Base-by-base conservation (phyloP, 2,797 vertebrate genomes). In the Chelon labrosus region DNA sequence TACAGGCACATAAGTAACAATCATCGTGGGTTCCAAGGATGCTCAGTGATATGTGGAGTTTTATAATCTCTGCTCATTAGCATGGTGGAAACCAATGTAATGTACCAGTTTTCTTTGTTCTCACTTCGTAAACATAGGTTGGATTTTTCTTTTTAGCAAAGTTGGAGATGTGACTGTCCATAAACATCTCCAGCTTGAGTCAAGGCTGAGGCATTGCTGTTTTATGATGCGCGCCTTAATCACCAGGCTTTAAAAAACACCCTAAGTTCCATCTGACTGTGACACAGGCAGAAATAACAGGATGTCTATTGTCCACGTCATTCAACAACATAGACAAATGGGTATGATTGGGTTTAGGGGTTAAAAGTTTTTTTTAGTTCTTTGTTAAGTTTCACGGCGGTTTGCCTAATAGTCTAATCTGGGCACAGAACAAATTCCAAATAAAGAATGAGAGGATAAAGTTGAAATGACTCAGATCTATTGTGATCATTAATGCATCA, bases 21-120 rank as follows among this genome's bases (percentile, higher is more conserved):
- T 56, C 41, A 51, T 54, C 47, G 9, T 19, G 17, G 50, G 31
- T 41, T 47, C 22, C 52, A 31, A 58, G n/a, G 52, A 44, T 22
- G 49, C 61, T 68, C 37, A 22, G 14, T 25, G 44, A 16, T 35
- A 70, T 53, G 42, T 66, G 14, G 37, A 65, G 27, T 27, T 22
- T 17, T 70, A 46, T 63, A n/a, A 76, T 41, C 46, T 59, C 54
- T 59, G n/a, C 14, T 63, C 56, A 73, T 64, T n/a, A 75, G 65
- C 14, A 49, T 47, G 50, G n/a, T 68, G 57, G n/a, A 65, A 65
- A 25, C n/a, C 12, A 13, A 19, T 53, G 46, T 20, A 27, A 59
- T 41, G 17, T 53, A 60, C 25, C 25, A 27, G 25, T 27, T 27
- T 65, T 69, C 11, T 27, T 50, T 39, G 49, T 70, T 66, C 50